Base-by-base conservation (phyloP, 1,140 invertebrate genomes). In the Diabrotica undecimpunctata region DNA sequence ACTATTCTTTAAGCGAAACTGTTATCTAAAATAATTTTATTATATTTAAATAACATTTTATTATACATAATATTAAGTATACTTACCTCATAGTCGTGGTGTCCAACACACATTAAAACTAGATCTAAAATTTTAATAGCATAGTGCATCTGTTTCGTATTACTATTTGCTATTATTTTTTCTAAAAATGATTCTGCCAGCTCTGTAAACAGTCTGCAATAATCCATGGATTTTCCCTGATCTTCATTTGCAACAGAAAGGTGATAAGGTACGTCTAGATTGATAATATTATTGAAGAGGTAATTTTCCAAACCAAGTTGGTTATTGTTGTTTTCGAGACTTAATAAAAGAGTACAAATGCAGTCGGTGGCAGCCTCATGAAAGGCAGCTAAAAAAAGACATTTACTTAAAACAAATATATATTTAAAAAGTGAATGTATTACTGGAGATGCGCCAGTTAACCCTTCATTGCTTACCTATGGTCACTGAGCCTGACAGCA, bases 281-380 rank as follows among this genome's bases (percentile, higher is more conserved):
- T 81, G 67, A 91, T 83, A 12, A 98, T 88, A 71, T 89, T 90
- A 65, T 89, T 87, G 75, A 96, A 95, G 36, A 98, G 81, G 62
- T 90, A 84, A 64, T 88, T 80, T 70, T 95, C 90, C n/a, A 96
- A 54, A 3, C 60, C 66, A 64, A 72, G 60, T 68, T 90, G 84
- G 76, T 86, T 87, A 66, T 85, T 86, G 71, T 91, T 86, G 69
- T 94, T 88, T 80, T 93, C 88, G 69, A 95, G 79, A 71, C 85
- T 86, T 75, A 91, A 87, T 38, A 95, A 81, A 66, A 95, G 86
- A n/a, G 90, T 85, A 80, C 93, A 96, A 7, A 98, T 84, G 74
- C 93, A 95, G 75, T 98, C 95, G 2, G 93, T 88, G 5, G 95
- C 95, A 54, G 92, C 89, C 79, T 96, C 94, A 76, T 97, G 95